These are phyloP conservation scores for Numida meleagris DNA, from an alignment of 2,113 vertebrate genomes.

Conservation along the genomic window DNA sequence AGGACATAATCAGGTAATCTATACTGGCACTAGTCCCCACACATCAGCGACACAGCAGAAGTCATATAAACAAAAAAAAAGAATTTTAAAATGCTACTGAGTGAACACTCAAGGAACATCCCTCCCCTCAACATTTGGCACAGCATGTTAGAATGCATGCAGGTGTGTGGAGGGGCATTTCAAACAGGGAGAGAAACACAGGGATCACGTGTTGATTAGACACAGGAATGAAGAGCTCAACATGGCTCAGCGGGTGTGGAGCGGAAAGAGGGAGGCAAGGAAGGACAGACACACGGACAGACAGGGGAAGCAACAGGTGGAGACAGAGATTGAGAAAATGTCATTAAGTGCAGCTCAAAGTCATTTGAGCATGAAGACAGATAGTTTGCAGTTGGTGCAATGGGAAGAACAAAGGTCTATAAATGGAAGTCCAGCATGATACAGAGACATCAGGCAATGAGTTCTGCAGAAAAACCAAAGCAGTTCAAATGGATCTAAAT, in stretches of 20 bases:
- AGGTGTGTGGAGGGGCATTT: neutral
- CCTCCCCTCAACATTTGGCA: neutral
- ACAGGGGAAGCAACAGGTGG: no score
- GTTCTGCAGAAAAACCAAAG: neutral
- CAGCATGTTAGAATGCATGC: neutral
- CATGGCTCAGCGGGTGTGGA: neutral
- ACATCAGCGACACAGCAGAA: neutral
- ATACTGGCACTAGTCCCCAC: neutral
- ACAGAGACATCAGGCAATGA: neutral
- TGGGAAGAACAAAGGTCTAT: neutral
- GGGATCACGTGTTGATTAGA: neutral
- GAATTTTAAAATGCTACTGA: neutral
- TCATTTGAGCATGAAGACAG: neutral
- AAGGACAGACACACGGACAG: neutral
- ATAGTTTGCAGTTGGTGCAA: neutral
- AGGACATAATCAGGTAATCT: neutral
- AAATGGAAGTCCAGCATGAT: neutral
- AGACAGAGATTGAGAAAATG: neutral
- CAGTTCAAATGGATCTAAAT: neutral
- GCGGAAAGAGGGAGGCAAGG: neutral
- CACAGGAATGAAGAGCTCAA: neutral
- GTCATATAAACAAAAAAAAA: neutral
- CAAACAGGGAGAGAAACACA: neutral
- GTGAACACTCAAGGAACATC: neutral
- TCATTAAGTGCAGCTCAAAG: neutral